Evolutionary conservation across 1,140 invertebrate genomes (phyloP), one percentile per base, ranked within the genome.

Genomic region (Zaprionus taronus): DNA sequence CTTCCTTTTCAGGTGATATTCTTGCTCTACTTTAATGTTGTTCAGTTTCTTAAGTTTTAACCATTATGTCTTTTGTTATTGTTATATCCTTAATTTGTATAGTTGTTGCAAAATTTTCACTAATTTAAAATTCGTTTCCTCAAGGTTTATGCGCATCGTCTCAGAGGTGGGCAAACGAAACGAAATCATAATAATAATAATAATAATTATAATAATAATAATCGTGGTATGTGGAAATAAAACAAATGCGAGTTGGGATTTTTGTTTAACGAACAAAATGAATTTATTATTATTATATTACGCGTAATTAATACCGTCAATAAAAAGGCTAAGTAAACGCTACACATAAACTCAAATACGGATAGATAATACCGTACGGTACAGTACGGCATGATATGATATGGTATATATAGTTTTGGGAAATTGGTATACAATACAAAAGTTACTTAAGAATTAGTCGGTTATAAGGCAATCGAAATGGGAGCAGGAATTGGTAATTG

Each of bases 91-190:
- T 77, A 82, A 67, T 55, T 73, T 83, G 80, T 87, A 83, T 80
- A 87, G 77, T 89, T 82, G 53, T 70, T 68, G 78, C 83, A 87
- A 90, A 84, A 79, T 89, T 81, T 91, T 92, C 73, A 79, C 91
- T 92, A 92, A 91, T 92, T 92, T 80, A 92, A 92, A 92, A 92
- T 92, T 92, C 91, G 91, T 90, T 92, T 91, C 76, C 79, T 83
- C 83, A 83, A 86, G 83, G 81, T 91, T 80, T 80, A 68, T 80
- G 65, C 82, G 74, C 69, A 72, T 84, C 61, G 24, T 73, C 24
- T 28, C 57, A n/a, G 26, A 55, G 51, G n/a, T 28, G 24, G 20
- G 15, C 7, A 31, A 41, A 47, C 31, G 12, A 9, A 51, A 55
- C 20, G 26, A 70, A 56, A 56, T 49, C 41, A 12, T 26, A 11